A percentile compares a stretch with the other conserved stretches of the same genome.
These are phyloP conservation scores for Bombus pascuorum DNA, from an alignment of 1,140 invertebrate species.

Conservation along the genomic window DNA sequence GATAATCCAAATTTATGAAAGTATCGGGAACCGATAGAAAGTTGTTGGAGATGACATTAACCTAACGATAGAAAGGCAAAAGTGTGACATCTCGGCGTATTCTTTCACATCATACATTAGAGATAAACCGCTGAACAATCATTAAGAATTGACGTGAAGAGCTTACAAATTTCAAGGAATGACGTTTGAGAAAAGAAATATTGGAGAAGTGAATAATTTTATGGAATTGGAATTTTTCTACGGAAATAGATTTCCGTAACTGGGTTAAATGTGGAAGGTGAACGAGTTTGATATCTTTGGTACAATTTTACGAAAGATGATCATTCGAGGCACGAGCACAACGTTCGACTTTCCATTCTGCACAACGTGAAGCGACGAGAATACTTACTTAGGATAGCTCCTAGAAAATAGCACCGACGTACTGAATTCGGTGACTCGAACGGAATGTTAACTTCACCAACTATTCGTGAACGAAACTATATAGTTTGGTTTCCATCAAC, in stretches of 20 bases:
- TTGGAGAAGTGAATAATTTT: background rate
- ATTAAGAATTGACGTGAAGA: background rate
- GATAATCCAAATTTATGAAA: background rate
- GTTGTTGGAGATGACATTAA: background rate
- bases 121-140: background rate
- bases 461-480: no score
- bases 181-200: background rate
- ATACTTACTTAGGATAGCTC: constrained; percentile 9
- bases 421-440: background rate
- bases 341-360: constrained; percentile 62
- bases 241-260: background rate
- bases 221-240: background rate
- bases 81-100: background rate
- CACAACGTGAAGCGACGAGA: constrained; percentile 37
- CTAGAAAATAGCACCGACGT: constrained; percentile 5
- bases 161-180: background rate
- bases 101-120: background rate
- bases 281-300: background rate
- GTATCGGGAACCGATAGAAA: constrained; percentile 9
- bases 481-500: no score
- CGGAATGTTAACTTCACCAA: background rate
- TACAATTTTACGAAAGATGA: constrained; percentile 41
- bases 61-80: constrained; percentile 20
- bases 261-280: background rate
- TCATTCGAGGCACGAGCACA: constrained; percentile 42